A percentile compares a stretch with the other conserved stretches of the same genome.
These are phyloP conservation scores for Psittacara wagleri DNA, from an alignment of 2,113 vertebrate genomes.

Conservation along the genomic window DNA sequence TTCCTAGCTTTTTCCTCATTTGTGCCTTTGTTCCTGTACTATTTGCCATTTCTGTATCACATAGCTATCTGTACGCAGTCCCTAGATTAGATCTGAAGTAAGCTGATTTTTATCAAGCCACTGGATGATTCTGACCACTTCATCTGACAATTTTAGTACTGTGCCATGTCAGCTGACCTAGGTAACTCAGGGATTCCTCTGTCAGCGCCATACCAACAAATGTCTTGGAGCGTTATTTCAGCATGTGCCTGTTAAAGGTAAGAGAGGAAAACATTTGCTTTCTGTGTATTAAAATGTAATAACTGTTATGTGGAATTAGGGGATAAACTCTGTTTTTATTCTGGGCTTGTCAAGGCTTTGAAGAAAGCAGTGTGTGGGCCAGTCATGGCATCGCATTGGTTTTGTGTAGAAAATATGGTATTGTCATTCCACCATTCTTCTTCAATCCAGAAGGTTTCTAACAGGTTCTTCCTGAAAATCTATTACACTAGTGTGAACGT, in stretches of 20 bases:
- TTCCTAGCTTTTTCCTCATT: background rate
- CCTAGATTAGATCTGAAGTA: slow-evolving; percentile 58
- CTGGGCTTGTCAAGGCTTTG: background rate
- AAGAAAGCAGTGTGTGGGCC: slow-evolving; percentile 17
- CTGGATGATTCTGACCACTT: slow-evolving; percentile 46
- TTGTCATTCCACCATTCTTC: background rate
- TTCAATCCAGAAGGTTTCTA: slow-evolving; percentile 16
- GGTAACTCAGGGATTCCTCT: slow-evolving; percentile 19
- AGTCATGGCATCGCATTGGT: background rate
- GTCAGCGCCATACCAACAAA: background rate
- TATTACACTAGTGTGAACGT: background rate
- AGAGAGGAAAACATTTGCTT: background rate
- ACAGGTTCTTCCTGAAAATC: slow-evolving; percentile 10
- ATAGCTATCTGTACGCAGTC: background rate
- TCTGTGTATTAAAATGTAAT: background rate
- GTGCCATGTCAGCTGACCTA: slow-evolving; percentile 17
- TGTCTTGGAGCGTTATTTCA: slow-evolving; percentile 14
- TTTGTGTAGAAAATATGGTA: slow-evolving; percentile 7
- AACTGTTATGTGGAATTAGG: background rate
- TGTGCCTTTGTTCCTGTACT: background rate
- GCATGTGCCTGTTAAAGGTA: slow-evolving; percentile 5
- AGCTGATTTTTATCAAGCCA: slow-evolving; percentile 63
- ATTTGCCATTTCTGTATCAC: background rate
- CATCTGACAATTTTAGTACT: slow-evolving; percentile 30
- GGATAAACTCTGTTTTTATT: background rate